Percentiles rank a stretch among this genome's conserved stretches.
Evolutionary conservation across 2,113 vertebrate species (phyloP).

Genomic region (Lepisosteus oculatus): DNA sequence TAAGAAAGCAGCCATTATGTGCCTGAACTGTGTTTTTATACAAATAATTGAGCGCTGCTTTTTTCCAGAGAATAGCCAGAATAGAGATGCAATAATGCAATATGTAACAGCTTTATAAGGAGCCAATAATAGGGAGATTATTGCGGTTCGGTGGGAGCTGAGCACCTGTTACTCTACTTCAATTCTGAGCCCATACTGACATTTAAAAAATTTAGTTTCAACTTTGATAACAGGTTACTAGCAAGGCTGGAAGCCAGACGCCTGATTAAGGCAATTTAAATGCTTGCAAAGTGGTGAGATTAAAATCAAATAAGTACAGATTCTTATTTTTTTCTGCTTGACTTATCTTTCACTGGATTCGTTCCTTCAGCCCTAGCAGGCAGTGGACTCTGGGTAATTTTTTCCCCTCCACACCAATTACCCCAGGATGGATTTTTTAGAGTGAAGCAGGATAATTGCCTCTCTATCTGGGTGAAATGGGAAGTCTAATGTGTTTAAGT

Average conservation of each 20-base stretch:
- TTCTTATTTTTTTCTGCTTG: slow-evolving; percentile 65
- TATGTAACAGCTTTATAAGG: slow-evolving; percentile 79
- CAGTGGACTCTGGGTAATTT: slow-evolving; percentile 84
- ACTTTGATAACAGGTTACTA: slow-evolving; percentile 95
- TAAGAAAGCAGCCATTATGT: slow-evolving; percentile 70
- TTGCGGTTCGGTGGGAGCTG: slow-evolving; percentile 78
- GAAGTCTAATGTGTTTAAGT: slow-evolving; percentile 90
- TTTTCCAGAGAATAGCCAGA: slow-evolving; percentile 63
- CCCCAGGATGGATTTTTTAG: slow-evolving; percentile 85
- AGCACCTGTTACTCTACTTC: slow-evolving; percentile 89
- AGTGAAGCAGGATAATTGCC: slow-evolving; percentile 92
- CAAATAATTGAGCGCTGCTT: slow-evolving; percentile 72
- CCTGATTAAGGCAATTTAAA: slow-evolving; percentile 97
- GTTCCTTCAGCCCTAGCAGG: slow-evolving; percentile 81
- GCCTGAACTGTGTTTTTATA: slow-evolving; percentile 38
- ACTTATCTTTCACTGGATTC: slow-evolving; percentile 77
- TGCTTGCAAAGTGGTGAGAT: slow-evolving; percentile 95
- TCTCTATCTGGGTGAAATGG: slow-evolving; percentile 92
- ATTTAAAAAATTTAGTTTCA: slow-evolving; percentile 94
- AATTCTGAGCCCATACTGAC: slow-evolving; percentile 87
- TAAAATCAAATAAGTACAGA: slow-evolving; percentile 94
- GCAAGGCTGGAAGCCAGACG: slow-evolving; percentile 81
- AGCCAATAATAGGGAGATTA: slow-evolving; percentile 84
- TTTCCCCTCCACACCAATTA: slow-evolving; percentile 81
- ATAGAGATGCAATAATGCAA: slow-evolving; percentile 73